Percentiles rank a stretch among this genome's conserved stretches.
These are phyloP conservation scores for Centroberyx gerrardi DNA, from an alignment of 2,797 vertebrate species.

Conservation along the genomic window DNA sequence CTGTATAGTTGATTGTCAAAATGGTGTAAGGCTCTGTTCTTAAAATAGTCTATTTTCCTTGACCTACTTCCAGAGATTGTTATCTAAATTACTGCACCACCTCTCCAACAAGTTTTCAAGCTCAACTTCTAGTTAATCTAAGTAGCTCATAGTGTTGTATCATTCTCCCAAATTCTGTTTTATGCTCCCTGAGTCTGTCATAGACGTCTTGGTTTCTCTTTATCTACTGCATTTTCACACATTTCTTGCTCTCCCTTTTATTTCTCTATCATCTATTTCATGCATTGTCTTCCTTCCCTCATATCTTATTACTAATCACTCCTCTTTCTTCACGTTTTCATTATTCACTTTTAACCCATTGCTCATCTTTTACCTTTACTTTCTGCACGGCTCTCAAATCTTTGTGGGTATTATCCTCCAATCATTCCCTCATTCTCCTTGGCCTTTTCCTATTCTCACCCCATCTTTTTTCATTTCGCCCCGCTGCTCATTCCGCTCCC, in stretches of 20 bases:
- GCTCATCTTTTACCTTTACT: constrained; percentile 14
- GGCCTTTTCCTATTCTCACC: constrained; percentile 34
- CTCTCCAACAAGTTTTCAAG: constrained; percentile 13
- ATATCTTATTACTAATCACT: not conserved
- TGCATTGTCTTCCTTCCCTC: constrained; percentile 7
- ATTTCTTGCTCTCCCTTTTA: constrained; percentile 15
- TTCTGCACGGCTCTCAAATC: constrained; percentile 26
- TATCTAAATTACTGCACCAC: constrained; percentile 35
- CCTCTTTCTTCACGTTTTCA: constrained; percentile 7
- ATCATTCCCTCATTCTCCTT: constrained; percentile 42
- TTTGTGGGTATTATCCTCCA: constrained; percentile 25
- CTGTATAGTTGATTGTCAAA: constrained; percentile 48
- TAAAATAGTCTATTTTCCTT: constrained; percentile 34
- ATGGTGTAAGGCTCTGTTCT: constrained; percentile 25
- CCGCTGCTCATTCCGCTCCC: constrained; percentile 27
- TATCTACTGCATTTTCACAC: constrained; percentile 28
- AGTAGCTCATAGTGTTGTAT: constrained; percentile 13
- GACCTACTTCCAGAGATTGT: constrained; percentile 56
- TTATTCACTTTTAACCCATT: constrained; percentile 9
- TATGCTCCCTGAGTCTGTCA: constrained; percentile 17
- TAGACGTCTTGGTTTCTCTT: constrained; percentile 16
- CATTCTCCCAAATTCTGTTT: constrained; percentile 42
- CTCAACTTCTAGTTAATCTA: constrained; percentile 21
- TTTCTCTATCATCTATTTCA: constrained; percentile 15
- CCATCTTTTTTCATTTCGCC: constrained; percentile 54